These are phyloP conservation scores for Nymphicus hollandicus DNA, from an alignment of 2,113 vertebrate genomes.

Conservation along the genomic window DNA sequence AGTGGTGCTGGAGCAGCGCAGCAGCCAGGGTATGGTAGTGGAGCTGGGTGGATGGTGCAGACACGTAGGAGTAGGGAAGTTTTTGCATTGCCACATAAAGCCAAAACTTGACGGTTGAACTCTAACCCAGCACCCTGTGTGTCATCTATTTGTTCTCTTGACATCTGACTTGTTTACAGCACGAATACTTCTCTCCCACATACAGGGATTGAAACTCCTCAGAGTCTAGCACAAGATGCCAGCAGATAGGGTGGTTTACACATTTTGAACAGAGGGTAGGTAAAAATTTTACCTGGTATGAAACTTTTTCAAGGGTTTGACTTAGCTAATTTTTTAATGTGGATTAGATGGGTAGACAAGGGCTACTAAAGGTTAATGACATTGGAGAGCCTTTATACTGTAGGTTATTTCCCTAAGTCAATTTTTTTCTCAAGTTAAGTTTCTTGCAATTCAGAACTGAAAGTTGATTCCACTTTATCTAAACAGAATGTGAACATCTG, in stretches of 20 bases:
- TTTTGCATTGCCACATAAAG: constrained; percentile 10
- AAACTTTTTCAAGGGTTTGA: not conserved
- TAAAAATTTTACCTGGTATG: not conserved
- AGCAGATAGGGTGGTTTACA: not conserved
- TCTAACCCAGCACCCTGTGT: not conserved
- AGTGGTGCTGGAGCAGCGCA: not conserved
- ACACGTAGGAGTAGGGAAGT: constrained; percentile 26
- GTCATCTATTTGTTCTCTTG: constrained; percentile 20
- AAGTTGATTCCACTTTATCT: not conserved
- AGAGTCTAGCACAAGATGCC: not conserved
- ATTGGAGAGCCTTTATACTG: not conserved
- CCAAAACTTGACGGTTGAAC: not conserved
- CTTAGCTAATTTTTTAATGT: not conserved
- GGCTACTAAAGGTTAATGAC: not conserved
- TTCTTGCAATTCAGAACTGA: not conserved
- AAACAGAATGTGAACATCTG: not conserved
- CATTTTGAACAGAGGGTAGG: not conserved
- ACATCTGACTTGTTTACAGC: constrained; percentile 36
- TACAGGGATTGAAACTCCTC: not conserved
- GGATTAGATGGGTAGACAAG: not conserved
- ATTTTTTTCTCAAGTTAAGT: not conserved
- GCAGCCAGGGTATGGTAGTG: not conserved
- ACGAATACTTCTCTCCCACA: not conserved
- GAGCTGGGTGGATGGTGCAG: not conserved
- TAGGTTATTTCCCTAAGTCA: not conserved